Conservation (phyloP, 2,888 invertebrate species). For the Onthophagus sagittarius region DNA sequence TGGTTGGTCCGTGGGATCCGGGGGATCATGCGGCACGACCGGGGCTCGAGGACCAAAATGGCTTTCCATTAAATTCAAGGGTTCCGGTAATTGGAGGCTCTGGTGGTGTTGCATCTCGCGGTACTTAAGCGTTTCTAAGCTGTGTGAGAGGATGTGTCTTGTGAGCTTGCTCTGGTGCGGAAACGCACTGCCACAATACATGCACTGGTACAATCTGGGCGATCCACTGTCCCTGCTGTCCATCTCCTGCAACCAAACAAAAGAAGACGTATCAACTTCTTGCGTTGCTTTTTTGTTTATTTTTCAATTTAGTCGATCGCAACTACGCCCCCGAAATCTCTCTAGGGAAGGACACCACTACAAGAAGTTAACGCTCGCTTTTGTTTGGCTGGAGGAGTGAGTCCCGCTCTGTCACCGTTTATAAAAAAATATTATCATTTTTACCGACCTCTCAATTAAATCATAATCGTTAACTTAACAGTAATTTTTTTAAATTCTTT, state of each 20-base stretch:
- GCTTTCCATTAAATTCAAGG: slow-evolving; percentile 41
- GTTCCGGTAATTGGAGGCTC: slow-evolving; percentile 48
- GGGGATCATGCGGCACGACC: slow-evolving; percentile 44
- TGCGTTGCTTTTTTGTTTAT: slow-evolving; percentile 50
- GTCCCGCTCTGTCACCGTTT: background rate
- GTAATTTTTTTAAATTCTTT: no score
- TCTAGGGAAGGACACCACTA: slow-evolving; percentile 39
- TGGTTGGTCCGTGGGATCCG: slow-evolving; percentile 52
- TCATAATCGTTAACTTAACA: background rate
- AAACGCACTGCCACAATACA: slow-evolving; percentile 86
- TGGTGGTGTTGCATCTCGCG: slow-evolving; percentile 65
- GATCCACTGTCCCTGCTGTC: slow-evolving; percentile 60
- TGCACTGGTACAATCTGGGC: slow-evolving; percentile 70
- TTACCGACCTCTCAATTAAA: background rate
- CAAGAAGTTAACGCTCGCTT: slow-evolving; percentile 83
- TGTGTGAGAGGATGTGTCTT: slow-evolving; percentile 84
- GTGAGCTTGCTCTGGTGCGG: slow-evolving; percentile 89
- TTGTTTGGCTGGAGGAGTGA: slow-evolving; percentile 60
- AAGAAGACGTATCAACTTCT: slow-evolving; percentile 85
- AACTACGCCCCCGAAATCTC: slow-evolving; percentile 19
- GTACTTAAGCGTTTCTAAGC: slow-evolving; percentile 82
- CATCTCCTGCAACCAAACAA: slow-evolving; percentile 90
- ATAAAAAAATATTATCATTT: background rate
- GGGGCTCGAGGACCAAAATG: slow-evolving; percentile 44
- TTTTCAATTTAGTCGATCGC: no score